phyloP scores from a whole-genome alignment of 2,797 vertebrate species.

The Coregonus ussuriensis region DNA sequence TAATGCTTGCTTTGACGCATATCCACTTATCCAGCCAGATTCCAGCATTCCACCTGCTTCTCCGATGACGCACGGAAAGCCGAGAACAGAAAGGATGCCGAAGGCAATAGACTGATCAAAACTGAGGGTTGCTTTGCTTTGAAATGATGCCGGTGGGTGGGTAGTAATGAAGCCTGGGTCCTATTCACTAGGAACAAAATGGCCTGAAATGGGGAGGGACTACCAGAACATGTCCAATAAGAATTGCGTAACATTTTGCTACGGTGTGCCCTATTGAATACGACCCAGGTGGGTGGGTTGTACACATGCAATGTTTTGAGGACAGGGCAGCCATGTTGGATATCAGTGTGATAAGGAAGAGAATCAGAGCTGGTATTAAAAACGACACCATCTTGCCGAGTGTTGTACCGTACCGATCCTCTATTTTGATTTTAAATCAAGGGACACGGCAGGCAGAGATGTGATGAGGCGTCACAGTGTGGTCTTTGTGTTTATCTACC shows the following conservation, averaged over 20 bases:
- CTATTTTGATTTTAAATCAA: background rate
- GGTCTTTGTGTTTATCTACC: background rate
- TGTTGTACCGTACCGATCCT: too few relatives aligned
- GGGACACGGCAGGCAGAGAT: background rate
- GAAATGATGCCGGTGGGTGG: slow-evolving; percentile 42
- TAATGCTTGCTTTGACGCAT: background rate
- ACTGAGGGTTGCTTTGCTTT: slow-evolving; percentile 27
- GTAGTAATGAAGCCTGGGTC: slow-evolving; percentile 3
- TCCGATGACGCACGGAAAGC: slow-evolving; percentile 46
- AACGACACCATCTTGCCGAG: slow-evolving; percentile 7
- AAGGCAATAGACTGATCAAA: slow-evolving; percentile 17
- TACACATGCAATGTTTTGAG: slow-evolving; percentile 24
- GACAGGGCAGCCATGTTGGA: slow-evolving; percentile 22
- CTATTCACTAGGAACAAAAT: background rate
- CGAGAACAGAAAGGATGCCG: slow-evolving; percentile 17
- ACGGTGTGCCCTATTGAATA: background rate
- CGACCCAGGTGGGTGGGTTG: slow-evolving; percentile 19
- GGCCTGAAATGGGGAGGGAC: background rate
- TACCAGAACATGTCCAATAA: background rate
- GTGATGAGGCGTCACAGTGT: background rate
- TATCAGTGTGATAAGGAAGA: slow-evolving; percentile 31
- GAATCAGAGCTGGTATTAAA: slow-evolving; percentile 30
- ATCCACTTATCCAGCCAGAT: slow-evolving; percentile 20
- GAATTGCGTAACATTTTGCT: background rate
- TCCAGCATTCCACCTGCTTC: slow-evolving; percentile 32